Percentiles rank a stretch among this genome's conserved stretches.
Evolutionary conservation across 2,888 invertebrate genomes (phyloP).

Genomic region (Sympetrum striolatum): DNA sequence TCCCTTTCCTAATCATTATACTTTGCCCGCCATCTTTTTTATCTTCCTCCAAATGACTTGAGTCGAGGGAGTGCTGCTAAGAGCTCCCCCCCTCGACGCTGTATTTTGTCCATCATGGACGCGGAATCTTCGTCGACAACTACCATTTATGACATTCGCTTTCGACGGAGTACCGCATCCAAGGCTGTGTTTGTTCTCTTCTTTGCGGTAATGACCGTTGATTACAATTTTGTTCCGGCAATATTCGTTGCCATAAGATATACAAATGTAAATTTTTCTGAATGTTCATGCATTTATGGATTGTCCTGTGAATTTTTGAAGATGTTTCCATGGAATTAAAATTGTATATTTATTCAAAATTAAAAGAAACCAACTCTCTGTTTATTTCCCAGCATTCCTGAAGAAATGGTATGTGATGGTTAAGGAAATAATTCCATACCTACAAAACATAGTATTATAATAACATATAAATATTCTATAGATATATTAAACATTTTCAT

Average conservation of each 20-base stretch:
- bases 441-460: too few relatives aligned
- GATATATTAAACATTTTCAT: too few relatives aligned
- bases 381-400: background rate
- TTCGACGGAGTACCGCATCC: slow-evolving; percentile 24
- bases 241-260: slow-evolving; percentile 25
- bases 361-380: background rate
- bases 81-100: background rate
- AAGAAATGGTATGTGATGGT: too few relatives aligned
- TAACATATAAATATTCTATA: too few relatives aligned
- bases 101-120: slow-evolving; percentile 2
- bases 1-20: background rate
- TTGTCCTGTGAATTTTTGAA: slow-evolving; percentile 43
- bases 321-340: slow-evolving; percentile 43
- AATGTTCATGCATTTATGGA: slow-evolving; percentile 43
- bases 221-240: slow-evolving; percentile 39
- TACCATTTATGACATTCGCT: background rate
- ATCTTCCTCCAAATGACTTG: background rate
- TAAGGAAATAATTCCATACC: too few relatives aligned
- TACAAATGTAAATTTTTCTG: slow-evolving; percentile 42
- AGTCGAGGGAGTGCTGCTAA: background rate
- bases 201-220: slow-evolving; percentile 40
- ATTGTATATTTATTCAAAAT: slow-evolving; percentile 44
- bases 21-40: background rate
- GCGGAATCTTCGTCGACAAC: background rate
- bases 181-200: slow-evolving; percentile 44